phyloP scores from a whole-genome alignment of 2,888 invertebrate species.

The Ischnura elegans region DNA sequence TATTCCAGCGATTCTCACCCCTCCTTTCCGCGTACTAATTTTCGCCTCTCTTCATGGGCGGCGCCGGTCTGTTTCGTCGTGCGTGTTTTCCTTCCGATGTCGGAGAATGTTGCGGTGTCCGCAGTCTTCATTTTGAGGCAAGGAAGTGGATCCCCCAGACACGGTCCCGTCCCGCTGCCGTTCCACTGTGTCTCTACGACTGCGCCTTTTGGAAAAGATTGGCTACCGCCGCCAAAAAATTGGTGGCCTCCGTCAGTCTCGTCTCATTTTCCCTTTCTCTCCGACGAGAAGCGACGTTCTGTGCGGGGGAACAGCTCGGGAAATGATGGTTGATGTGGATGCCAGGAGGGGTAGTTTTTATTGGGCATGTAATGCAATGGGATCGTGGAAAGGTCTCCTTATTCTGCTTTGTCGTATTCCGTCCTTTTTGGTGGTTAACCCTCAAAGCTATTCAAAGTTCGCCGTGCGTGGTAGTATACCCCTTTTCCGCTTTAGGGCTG shows the following conservation, averaged over 20 bases:
- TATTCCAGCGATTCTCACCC: neutral
- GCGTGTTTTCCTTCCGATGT: neutral
- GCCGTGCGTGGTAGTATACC: neutral
- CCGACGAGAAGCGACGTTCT: neutral
- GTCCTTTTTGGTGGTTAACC: neutral
- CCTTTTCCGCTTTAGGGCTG: neutral
- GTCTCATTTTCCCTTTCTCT: neutral
- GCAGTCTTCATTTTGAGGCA: neutral
- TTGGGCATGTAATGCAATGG: neutral
- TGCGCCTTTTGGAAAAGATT: neutral
- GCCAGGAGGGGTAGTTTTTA: neutral
- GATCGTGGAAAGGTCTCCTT: neutral
- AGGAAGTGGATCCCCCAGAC: neutral
- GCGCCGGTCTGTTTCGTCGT: neutral
- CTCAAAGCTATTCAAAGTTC: neutral
- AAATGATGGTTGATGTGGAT: neutral
- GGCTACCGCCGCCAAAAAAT: neutral
- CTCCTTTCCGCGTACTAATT: constrained; percentile 19
- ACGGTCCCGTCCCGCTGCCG: neutral
- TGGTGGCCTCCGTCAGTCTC: neutral
- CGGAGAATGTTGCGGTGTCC: neutral
- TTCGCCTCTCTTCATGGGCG: neutral
- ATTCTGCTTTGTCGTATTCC: neutral
- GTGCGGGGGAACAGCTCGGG: neutral
- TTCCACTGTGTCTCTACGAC: neutral